A percentile compares a stretch with the other conserved stretches of the same genome.
Evolutionary conservation across 2,888 invertebrate species (phyloP).

Genomic region (Ecdyonurus torrentis): DNA sequence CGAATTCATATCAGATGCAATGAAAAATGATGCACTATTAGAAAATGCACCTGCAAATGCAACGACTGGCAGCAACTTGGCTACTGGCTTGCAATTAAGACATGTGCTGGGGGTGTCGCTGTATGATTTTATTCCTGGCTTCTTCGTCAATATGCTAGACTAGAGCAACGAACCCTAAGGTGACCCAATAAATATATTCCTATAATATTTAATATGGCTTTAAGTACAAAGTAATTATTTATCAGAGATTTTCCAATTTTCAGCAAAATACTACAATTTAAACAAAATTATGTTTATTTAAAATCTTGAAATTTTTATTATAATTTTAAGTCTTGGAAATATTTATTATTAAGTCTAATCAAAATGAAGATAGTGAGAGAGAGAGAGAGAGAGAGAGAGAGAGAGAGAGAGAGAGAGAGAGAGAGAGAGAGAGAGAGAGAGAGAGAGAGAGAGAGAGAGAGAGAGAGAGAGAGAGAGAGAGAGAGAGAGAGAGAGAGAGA

Average conservation of each 20-base stretch:
- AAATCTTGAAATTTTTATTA: too few relatives aligned
- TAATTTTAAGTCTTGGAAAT: too few relatives aligned
- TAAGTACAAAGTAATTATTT: too few relatives aligned
- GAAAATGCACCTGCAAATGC: background rate
- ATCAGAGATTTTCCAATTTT: too few relatives aligned
- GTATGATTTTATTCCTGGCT: background rate
- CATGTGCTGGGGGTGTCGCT: background rate
- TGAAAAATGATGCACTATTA: too few relatives aligned
- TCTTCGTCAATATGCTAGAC: background rate
- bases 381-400: too few relatives aligned
- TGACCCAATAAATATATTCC: background rate
- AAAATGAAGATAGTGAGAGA: too few relatives aligned
- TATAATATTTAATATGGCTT: too few relatives aligned
- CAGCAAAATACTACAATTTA: too few relatives aligned
- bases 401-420: background rate
- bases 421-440: background rate
- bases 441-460: background rate
- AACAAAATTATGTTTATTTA: too few relatives aligned
- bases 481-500: background rate
- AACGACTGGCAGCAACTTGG: background rate
- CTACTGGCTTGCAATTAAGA: background rate
- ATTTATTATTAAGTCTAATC: too few relatives aligned
- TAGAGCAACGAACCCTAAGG: background rate
- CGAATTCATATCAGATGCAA: too few relatives aligned
- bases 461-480: background rate